phyloP scores from a whole-genome alignment of 1,140 invertebrate genomes.

The Nasonia longicornis region DNA sequence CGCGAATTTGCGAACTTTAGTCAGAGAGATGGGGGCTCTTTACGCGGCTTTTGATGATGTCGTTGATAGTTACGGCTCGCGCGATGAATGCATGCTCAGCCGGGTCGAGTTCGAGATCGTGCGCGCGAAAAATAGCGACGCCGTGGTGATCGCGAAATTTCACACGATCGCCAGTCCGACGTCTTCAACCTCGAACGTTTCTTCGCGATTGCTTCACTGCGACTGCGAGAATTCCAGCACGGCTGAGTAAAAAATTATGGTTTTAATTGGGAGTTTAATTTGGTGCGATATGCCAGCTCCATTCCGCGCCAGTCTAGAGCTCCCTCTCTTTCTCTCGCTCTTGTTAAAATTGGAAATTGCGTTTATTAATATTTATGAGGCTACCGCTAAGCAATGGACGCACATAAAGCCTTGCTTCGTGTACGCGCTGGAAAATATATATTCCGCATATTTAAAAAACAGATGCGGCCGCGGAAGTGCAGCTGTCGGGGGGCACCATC shows the following conservation, averaged over 20 bases:
- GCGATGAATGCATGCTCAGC: background rate
- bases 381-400: background rate
- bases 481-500: background rate
- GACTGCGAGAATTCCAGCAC: background rate
- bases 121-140: background rate
- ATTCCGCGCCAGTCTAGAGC: background rate
- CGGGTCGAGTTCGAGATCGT: background rate
- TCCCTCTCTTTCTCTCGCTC: too few species aligned
- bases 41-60: slow-evolving; percentile 40
- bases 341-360: background rate
- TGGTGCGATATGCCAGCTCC: too few species aligned
- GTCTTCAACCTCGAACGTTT: too few species aligned
- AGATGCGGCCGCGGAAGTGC: background rate
- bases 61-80: slow-evolving; percentile 1
- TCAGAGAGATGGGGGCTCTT: slow-evolving; percentile 9
- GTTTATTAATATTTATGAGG: background rate
- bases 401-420: background rate
- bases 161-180: background rate
- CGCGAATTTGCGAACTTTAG: slow-evolving; percentile 45
- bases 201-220: too few species aligned
- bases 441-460: background rate
- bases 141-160: background rate
- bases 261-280: background rate
- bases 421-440: background rate
- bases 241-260: background rate